Conservation (phyloP, 1,140 invertebrate genomes). For the Cydia pomonella region DNA sequence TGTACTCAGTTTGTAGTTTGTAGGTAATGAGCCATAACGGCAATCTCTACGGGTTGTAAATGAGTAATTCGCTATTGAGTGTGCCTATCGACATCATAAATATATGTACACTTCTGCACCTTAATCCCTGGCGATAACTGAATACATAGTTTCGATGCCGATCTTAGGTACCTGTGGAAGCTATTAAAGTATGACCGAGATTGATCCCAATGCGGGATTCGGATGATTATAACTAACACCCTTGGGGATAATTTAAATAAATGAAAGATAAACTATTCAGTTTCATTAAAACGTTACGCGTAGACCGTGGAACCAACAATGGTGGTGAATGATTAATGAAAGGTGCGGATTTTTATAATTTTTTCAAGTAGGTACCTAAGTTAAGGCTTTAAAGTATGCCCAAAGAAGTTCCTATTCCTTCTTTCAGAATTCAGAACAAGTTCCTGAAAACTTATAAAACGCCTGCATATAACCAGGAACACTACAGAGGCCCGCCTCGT, state of each 20-base stretch:
- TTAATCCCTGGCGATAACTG: background rate
- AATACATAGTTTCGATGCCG: background rate
- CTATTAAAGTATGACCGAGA: background rate
- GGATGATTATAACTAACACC: background rate
- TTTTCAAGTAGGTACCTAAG: too few relatives aligned
- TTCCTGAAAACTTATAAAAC: too few relatives aligned
- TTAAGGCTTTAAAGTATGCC: too few relatives aligned
- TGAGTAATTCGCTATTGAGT: background rate
- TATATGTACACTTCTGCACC: background rate
- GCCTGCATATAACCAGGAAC: too few relatives aligned
- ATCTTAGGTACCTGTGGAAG: background rate
- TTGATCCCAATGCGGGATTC: slow-evolving; percentile 3
- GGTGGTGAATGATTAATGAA: too few relatives aligned
- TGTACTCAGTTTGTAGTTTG: background rate
- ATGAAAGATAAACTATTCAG: too few relatives aligned
- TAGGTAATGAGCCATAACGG: background rate
- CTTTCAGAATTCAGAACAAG: too few relatives aligned
- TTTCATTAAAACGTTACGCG: too few relatives aligned
- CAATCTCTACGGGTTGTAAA: background rate
- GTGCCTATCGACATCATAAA: background rate
- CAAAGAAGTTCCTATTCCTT: too few relatives aligned
- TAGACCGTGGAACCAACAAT: too few relatives aligned
- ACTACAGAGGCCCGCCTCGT: too few relatives aligned
- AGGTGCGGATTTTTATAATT: too few relatives aligned
- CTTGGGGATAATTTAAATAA: background rate